Conservation (phyloP, 1,140 invertebrate species). For the Conus betulinus region DNA sequence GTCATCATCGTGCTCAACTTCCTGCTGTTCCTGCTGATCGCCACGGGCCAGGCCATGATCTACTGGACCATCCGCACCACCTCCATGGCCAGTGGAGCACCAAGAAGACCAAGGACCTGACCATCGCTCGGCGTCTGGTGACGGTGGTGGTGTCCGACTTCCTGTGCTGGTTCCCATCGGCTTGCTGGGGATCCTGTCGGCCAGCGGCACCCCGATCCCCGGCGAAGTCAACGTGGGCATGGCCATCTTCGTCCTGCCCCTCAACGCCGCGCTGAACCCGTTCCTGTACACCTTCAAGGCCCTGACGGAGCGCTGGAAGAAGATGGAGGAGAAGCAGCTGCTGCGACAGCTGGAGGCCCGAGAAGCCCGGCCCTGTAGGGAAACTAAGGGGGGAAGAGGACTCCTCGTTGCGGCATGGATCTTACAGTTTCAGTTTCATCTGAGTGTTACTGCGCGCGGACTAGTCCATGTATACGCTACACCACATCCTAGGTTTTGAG, state of each 20-base stretch:
- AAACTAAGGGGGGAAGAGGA: not conserved
- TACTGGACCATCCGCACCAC: slow-evolving; percentile 39
- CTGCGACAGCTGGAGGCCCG: not conserved
- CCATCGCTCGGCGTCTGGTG: slow-evolving; percentile 44
- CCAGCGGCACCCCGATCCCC: slow-evolving; percentile 39
- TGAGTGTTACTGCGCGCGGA: no score
- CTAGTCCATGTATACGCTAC: no score
- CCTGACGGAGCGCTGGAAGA: slow-evolving; percentile 12
- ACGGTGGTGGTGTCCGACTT: slow-evolving; percentile 46
- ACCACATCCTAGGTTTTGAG: no score
- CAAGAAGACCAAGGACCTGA: slow-evolving; percentile 32
- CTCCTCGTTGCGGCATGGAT: no score
- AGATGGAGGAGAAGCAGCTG: not conserved
- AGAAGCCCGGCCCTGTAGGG: not conserved
- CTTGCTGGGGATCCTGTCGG: slow-evolving; percentile 39
- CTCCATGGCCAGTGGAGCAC: not conserved
- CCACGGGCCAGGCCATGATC: slow-evolving; percentile 48
- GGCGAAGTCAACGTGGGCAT: slow-evolving; percentile 52
- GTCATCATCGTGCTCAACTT: slow-evolving; percentile 53
- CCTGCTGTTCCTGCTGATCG: slow-evolving; percentile 46
- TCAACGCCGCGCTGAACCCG: not conserved
- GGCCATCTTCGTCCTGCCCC: slow-evolving; percentile 51
- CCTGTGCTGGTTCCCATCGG: slow-evolving; percentile 42
- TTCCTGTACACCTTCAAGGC: slow-evolving; percentile 50
- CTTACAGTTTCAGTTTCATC: no score